Base-by-base conservation (phyloP, 2,888 invertebrate species). In the Megaustenia siamemsis region DNA sequence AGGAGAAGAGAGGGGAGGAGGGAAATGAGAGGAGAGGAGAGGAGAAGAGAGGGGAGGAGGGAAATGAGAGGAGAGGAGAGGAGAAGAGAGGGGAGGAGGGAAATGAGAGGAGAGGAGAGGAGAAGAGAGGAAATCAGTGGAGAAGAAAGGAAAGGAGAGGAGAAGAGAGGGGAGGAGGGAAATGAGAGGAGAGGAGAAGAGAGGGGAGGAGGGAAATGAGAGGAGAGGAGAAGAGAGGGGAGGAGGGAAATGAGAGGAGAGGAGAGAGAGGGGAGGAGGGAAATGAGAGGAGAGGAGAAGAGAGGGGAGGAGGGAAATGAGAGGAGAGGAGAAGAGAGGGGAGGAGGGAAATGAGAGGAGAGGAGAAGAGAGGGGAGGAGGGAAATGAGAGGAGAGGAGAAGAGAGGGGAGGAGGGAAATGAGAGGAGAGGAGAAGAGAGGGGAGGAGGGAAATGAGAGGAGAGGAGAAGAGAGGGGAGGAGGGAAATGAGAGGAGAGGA, bases 331-430 rank as follows among this genome's bases (percentile, higher is more conserved):
- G 53, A 53, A 56, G 79, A 68, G 66, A 79, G 79, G 35, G 79
- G 28, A 18, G 32, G 45, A 79, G 66, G 49, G 73, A 82, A 28
- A 68, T 40, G 60, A 73, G 40, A 40, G 32, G 76, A 38, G 66
- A 66, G 35, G 66, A 68, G 45, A 49, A 63, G 76, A 56, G 82
- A 43, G 82, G n/a, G 75, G 78, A 56, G 69, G 69, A 83, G 69
- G 66, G 78, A 69, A 69, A 83, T 69, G 24, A 12, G 60, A 68
- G 49, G 68, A 77, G 77, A 45, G 66, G 40, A 40, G 8, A 40
- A 6, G 40, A 10, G 3, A 32, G 6, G 66, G 12, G 8, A 15
- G 6, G 68, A 40, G 68, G 21, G 40, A 40, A 18, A 4, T 15
- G 40, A 8, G 40, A 18, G 40, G 35, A 38, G 40, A 77, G 66